Evolutionary conservation across 2,888 invertebrate species (phyloP).

Genomic region (Congeria kusceri): DNA sequence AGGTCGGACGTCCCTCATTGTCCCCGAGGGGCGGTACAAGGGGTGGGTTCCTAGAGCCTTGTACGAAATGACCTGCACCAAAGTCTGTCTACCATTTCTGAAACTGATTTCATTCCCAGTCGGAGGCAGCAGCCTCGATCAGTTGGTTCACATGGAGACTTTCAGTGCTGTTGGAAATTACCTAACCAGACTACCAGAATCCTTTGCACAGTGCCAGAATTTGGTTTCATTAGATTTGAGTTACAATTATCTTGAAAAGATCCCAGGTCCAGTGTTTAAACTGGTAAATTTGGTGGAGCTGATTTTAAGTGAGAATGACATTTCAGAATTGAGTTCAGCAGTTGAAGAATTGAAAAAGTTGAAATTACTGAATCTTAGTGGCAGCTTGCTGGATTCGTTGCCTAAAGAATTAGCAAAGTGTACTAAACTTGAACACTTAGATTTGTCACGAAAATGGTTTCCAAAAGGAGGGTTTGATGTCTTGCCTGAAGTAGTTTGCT

Average conservation of each 20-base stretch:
- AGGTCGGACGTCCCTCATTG: constrained; percentile 63
- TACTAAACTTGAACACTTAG: constrained; percentile 72
- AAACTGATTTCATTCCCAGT: constrained; percentile 79
- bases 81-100: constrained; percentile 77
- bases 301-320: constrained; percentile 77
- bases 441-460: constrained; percentile 80
- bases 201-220: constrained; percentile 74
- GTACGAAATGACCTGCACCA: constrained; percentile 72
- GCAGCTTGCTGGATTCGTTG: constrained; percentile 73
- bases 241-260: constrained; percentile 75
- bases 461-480: constrained; percentile 74
- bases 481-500: constrained; percentile 75
- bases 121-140: constrained; percentile 77
- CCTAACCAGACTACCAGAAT: constrained; percentile 71
- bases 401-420: constrained; percentile 74
- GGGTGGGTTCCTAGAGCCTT: constrained; percentile 80
- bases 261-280: constrained; percentile 73
- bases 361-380: constrained; percentile 72
- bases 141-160: constrained; percentile 71
- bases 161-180: constrained; percentile 80
- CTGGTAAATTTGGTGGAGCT: constrained; percentile 70
- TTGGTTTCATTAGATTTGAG: constrained; percentile 74
- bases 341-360: constrained; percentile 74
- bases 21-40: constrained; percentile 78
- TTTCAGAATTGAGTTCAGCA: constrained; percentile 65